These are phyloP conservation scores for Homalodisca vitripennis DNA, from an alignment of 1,140 invertebrate species.

Conservation along the genomic window DNA sequence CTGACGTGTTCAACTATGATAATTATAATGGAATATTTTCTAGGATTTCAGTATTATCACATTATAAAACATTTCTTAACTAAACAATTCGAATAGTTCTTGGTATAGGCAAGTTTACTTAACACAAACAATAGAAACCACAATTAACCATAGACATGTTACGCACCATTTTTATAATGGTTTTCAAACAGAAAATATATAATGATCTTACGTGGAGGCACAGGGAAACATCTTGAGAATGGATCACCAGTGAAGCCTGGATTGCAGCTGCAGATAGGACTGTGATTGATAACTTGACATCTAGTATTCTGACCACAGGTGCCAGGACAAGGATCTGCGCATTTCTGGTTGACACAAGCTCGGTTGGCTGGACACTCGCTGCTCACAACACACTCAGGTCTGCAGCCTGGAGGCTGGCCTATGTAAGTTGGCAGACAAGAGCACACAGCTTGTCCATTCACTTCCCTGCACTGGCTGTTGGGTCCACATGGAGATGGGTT, in stretches of 20 bases:
- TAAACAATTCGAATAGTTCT: too few species aligned
- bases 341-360: conserved; percentile 54
- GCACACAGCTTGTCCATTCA: conserved; percentile 52
- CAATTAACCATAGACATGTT: background rate
- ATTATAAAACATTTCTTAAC: too few species aligned
- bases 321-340: conserved; percentile 53
- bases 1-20: too few species aligned
- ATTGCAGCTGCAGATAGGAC: conserved; percentile 53
- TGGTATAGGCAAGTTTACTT: too few species aligned
- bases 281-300: conserved; percentile 58
- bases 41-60: too few species aligned
- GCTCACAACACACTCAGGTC: conserved; percentile 52
- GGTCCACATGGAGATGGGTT: conserved; percentile 66
- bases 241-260: conserved; percentile 56
- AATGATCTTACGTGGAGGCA: conserved; percentile 41
- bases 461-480: conserved; percentile 57
- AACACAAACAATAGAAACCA: too few species aligned
- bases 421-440: conserved; percentile 51
- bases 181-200: background rate
- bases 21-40: too few species aligned
- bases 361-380: conserved; percentile 51
- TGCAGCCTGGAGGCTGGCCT: conserved; percentile 51
- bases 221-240: conserved; percentile 44
- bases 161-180: background rate
- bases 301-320: conserved; percentile 56